phyloP scores from a whole-genome alignment of 2,888 invertebrate genomes.

The Andrena haemorrhoa region DNA sequence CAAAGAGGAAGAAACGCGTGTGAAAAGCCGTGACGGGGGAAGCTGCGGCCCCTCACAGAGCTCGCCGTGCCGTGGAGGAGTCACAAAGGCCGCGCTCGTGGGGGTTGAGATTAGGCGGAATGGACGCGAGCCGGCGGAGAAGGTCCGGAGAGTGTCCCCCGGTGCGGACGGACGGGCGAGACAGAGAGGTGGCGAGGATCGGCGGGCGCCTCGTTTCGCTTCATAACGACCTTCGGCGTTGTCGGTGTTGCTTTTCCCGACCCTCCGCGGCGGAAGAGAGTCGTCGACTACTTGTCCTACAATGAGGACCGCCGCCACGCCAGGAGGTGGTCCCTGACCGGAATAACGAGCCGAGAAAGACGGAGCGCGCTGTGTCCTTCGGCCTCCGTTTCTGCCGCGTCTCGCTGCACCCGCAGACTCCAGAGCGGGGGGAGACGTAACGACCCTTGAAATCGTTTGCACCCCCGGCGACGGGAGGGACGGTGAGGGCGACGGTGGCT shows the following conservation, averaged over 20 bases:
- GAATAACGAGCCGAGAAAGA: constrained; percentile 74
- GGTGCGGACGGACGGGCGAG: not conserved
- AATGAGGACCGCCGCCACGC: constrained; percentile 70
- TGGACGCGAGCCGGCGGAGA: constrained; percentile 32
- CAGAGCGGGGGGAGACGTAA: constrained; percentile 36
- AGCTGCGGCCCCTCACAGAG: not conserved
- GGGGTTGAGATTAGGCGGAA: constrained; percentile 49
- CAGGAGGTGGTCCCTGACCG: constrained; percentile 75
- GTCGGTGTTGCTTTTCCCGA: constrained; percentile 62
- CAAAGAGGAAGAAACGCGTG: not conserved
- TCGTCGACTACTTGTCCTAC: constrained; percentile 69
- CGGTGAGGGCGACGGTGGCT: not conserved
- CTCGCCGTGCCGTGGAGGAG: constrained; percentile 13
- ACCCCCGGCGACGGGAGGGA: constrained; percentile 25
- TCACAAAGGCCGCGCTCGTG: constrained; percentile 31
- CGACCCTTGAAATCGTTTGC: constrained; percentile 63
- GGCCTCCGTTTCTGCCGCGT: constrained; percentile 36
- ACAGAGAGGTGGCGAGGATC: constrained; percentile 24
- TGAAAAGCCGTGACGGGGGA: not conserved
- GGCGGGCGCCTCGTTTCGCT: constrained; percentile 62
- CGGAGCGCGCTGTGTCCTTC: constrained; percentile 54
- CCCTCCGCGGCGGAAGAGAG: constrained; percentile 57
- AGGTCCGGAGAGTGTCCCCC: constrained; percentile 20
- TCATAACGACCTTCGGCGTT: constrained; percentile 56
- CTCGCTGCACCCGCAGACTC: constrained; percentile 41